These are phyloP conservation scores for Microchirus variegatus DNA, from an alignment of 2,797 vertebrate species.

Conservation along the genomic window DNA sequence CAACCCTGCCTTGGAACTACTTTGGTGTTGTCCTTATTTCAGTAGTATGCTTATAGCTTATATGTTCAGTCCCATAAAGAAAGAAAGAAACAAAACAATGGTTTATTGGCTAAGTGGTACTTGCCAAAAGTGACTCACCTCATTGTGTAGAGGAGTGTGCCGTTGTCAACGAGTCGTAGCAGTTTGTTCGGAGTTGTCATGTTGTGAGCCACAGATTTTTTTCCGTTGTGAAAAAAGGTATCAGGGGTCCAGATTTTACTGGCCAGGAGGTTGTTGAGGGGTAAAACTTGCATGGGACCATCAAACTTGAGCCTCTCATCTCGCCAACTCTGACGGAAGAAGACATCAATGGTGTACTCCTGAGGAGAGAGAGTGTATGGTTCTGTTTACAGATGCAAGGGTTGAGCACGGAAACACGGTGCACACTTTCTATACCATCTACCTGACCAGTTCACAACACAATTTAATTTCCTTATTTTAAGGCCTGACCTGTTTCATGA, in stretches of 20 bases:
- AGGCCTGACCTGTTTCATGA: no score
- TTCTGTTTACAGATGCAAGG: neutral
- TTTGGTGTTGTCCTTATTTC: no score
- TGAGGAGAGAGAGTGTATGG: conserved; percentile 58
- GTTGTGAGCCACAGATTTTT: conserved; percentile 98
- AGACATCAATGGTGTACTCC: conserved; percentile 99
- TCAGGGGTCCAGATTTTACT: conserved; percentile 99
- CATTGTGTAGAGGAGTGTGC: conserved; percentile 98
- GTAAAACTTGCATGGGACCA: conserved; percentile 95
- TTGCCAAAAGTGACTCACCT: conserved; percentile 84
- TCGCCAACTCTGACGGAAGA: conserved; percentile 97
- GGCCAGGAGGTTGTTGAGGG: conserved; percentile 96
- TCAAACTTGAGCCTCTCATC: conserved; percentile 97
- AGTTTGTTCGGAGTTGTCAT: conserved; percentile 99
- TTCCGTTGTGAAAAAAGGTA: conserved; percentile 98
- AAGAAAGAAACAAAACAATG: no score
- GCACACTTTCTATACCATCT: no score
- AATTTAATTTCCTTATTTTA: no score
- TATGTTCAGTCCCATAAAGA: no score
- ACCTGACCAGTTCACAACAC: no score
- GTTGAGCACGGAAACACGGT: no score
- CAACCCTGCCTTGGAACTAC: no score
- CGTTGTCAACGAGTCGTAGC: conserved; percentile 96
- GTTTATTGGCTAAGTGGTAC: no score
- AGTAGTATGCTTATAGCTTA: no score